Base-by-base conservation (phyloP, 2,797 vertebrate species). In the Falco cherrug region DNA sequence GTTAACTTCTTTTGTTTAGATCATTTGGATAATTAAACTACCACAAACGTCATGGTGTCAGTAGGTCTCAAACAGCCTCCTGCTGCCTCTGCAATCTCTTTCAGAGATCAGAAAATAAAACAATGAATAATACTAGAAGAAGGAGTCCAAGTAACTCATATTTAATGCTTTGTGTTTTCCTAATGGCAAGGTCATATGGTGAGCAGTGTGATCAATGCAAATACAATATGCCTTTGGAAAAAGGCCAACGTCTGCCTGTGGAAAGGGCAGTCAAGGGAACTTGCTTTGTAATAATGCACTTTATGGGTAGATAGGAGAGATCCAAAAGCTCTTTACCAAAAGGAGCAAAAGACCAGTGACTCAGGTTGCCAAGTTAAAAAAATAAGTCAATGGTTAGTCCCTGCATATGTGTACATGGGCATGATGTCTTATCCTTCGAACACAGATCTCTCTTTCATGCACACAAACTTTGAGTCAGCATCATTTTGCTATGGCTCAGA, bases 21-120 rank as follows among this genome's bases (percentile, higher is more conserved):
- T 95, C 88, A 95, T 95, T 95, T 92, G 78, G 84, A 92, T 97
- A 95, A 95, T 95, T 96, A 92, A 92, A 95, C 89, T 81, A 92
- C 75, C 71, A 64, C 5, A 3, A 92, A 93, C 95, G 93, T 95
- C 73, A 70, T 41, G 64, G 83, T 94, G 94, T 97, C 94, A 95
- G 88, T 84, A 9, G 90, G 84, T 95, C 90, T 92, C 93, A 92
- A 89, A 67, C 78, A 95, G 94, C 86, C 92, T 93, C 91, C 91
- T 92, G 88, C 93, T 93, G 81, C 84, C 88, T 93, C 81, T 90
- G 86, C 88, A 93, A 71, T 85, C 89, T 90, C 77, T 87, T 85
- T 87, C 75, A 87, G 86, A 87, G 60, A 93, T 89, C 93, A 95
- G 84, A 93, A 96, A 91, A 94, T 86, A 90, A 89, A 95, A 56